A percentile compares a stretch with the other conserved stretches of the same genome.
phyloP scores from a whole-genome alignment of 2,113 vertebrate genomes.

The Deroptyus accipitrinus region DNA sequence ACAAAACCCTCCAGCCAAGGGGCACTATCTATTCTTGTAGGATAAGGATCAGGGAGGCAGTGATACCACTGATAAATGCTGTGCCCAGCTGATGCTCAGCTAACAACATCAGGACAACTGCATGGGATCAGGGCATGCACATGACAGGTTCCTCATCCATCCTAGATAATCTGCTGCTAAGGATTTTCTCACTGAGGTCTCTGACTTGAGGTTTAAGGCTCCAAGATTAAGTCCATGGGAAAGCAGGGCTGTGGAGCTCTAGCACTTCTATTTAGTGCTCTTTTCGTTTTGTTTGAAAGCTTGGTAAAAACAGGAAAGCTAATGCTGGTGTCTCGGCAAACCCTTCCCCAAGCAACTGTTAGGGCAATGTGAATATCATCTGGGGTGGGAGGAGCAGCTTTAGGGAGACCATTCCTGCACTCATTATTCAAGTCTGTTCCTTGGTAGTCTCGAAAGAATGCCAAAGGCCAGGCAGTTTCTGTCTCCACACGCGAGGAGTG shows the following conservation, averaged over 20 bases:
- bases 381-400: background rate
- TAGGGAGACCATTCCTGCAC: background rate
- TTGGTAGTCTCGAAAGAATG: background rate
- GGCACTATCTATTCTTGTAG: background rate
- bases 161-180: background rate
- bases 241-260: background rate
- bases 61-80: accelerated
- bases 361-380: background rate
- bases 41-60: background rate
- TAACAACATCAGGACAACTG: background rate
- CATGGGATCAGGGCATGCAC: background rate
- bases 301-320: background rate
- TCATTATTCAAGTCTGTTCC: background rate
- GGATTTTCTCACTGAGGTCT: background rate
- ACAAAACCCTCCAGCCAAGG: background rate
- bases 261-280: background rate
- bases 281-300: background rate
- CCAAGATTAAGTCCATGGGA: background rate
- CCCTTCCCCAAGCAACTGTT: background rate
- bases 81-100: background rate
- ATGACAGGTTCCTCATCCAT: background rate
- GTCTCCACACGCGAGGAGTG: background rate
- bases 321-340: background rate
- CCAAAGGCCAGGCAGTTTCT: background rate
- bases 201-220: background rate